Evolutionary conservation across 1,140 invertebrate genomes (phyloP).

Genomic region (Wiebesia pumilae): DNA sequence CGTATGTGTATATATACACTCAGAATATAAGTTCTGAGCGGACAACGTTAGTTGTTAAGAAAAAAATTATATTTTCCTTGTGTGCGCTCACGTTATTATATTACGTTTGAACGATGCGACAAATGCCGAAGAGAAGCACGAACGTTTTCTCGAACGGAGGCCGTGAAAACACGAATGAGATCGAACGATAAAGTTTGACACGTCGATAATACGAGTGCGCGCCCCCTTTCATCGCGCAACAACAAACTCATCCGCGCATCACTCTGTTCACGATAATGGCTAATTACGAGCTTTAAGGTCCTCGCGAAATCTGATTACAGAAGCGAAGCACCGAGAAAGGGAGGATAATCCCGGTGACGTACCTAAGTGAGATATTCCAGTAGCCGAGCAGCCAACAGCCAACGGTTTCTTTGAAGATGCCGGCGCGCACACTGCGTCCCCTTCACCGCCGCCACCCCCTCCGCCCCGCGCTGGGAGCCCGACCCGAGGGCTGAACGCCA

Average conservation of each 20-base stretch:
- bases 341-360: background rate
- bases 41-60: too few species aligned
- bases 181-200: background rate
- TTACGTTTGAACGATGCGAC: too few species aligned
- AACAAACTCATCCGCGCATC: background rate
- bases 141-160: background rate
- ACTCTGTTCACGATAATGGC: background rate
- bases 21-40: too few species aligned
- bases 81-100: too few species aligned
- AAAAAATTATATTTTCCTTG: too few species aligned
- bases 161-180: background rate
- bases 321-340: background rate
- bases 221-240: background rate
- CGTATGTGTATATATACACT: too few species aligned
- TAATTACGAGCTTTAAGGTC: background rate
- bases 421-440: background rate
- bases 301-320: constrained; percentile 21
- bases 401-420: constrained; percentile 31
- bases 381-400: background rate
- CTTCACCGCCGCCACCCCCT: background rate
- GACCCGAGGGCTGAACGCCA: background rate
- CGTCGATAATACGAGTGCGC: background rate
- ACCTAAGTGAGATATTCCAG: constrained; percentile 35
- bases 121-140: too few species aligned
- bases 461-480: background rate